Evolutionary conservation across 2,113 vertebrate species (phyloP).

Genomic region (Columba janthina): DNA sequence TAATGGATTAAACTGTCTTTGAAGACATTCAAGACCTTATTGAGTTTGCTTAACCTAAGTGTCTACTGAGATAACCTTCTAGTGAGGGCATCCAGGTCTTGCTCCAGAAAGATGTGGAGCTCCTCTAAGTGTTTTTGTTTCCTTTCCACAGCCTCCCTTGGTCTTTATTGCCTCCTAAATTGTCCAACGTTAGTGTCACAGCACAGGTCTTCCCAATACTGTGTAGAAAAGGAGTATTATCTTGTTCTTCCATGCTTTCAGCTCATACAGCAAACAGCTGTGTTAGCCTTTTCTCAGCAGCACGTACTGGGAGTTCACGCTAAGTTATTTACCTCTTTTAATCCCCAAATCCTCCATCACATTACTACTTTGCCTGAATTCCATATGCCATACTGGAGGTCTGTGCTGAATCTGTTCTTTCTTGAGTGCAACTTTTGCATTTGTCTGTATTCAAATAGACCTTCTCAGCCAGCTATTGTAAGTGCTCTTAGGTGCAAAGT

Average conservation of each 20-base stretch:
- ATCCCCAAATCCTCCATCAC: neutral
- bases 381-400: neutral
- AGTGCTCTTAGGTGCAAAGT: slow-evolving; percentile 1
- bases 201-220: neutral
- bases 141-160: neutral
- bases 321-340: neutral
- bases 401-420: neutral
- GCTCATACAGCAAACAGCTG: neutral
- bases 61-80: neutral
- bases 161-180: neutral
- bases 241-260: neutral
- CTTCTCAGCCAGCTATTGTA: neutral
- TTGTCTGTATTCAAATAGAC: neutral
- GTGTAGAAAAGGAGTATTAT: neutral
- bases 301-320: accelerated
- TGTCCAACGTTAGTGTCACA: neutral
- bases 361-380: neutral
- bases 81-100: neutral
- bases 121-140: neutral
- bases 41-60: neutral
- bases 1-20: neutral
- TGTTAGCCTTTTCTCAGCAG: neutral
- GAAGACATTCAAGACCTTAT: neutral
- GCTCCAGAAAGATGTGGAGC: neutral
- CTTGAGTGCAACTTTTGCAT: neutral